Base-by-base conservation (phyloP, 2,888 invertebrate genomes). In the Hylaea fasciaria region DNA sequence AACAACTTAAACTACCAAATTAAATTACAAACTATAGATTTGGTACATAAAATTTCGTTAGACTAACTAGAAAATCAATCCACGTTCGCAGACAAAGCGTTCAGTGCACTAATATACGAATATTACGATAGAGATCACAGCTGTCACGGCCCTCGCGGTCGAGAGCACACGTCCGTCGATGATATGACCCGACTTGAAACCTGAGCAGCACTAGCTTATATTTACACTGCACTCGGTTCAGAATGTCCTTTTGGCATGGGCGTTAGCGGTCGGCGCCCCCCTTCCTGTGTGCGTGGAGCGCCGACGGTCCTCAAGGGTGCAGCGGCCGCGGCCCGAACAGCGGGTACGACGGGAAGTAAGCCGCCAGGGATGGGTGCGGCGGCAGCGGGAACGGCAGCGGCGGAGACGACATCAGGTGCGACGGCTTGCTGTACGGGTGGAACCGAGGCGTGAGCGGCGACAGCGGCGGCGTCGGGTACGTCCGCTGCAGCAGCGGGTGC, bases 401-500 rank as follows among this genome's bases (percentile, higher is more conserved):
- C 50, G 95, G 90, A 1, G 96, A 95, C 12, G 96, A 95, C 58
- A 95, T 94, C 81, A 96, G 81, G 80, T 95, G 94, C 69, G 96
- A 94, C 61, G 97, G 96, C 92, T 98, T 98, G 71, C 95, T 94
- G 82, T 98, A 98, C 0, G 98, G 98, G 87, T 98, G 98, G 89
- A 97, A 98, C 62, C 98, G 93, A 7, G 94, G 94, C 16, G 95
- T 95, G 54, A 98, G 92, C 0, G 98, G 96, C 72, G 97, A 97
- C 60, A 98, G 86, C 12, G 98, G 98, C 14, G 98, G 98, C 48
- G 98, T 97, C 7, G 98, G 98, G 84, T 98, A 98, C 53, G 96
- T 95, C 76, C 97, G 94, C 78, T 97, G 96, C 56, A 97, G 93
- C 22, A 96, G 87, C 10, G 96, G 96, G 85, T 96, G 96, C 43